phyloP scores from a whole-genome alignment of 2,113 vertebrate species.

The Nannobrachium achirus region DNA sequence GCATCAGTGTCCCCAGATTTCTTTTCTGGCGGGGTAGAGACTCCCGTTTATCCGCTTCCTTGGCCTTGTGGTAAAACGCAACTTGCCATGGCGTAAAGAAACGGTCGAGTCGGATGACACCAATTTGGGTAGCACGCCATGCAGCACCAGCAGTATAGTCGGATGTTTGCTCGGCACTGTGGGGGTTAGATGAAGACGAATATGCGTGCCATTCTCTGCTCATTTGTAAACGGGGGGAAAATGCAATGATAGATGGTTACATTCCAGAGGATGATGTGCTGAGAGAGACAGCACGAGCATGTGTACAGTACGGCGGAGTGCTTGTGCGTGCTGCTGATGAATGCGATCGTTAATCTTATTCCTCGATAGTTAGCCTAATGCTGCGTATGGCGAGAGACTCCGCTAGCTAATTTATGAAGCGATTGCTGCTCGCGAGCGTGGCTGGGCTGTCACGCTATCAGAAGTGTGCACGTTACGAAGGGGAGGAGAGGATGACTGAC shows the following conservation, averaged over 20 bases:
- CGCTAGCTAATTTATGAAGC: too few relatives aligned
- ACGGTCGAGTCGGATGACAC: constrained; percentile 3
- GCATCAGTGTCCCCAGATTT: constrained; percentile 38
- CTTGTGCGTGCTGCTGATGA: constrained; percentile 53
- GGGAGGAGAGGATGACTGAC: constrained; percentile 25
- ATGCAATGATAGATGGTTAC: constrained; percentile 71
- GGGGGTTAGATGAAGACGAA: constrained; percentile 78
- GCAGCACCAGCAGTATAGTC: constrained; percentile 45
- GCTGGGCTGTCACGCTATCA: constrained; percentile 1
- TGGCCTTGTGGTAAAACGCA: constrained; percentile 31
- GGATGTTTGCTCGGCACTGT: constrained; percentile 65
- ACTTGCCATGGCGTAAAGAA: too few relatives aligned
- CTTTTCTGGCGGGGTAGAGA: constrained; percentile 30
- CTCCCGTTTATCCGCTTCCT: constrained; percentile 38
- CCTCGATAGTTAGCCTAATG: constrained; percentile 35
- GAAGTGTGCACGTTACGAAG: constrained; percentile 3
- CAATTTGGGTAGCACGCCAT: constrained; percentile 37
- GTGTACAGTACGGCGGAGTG: constrained; percentile 40
- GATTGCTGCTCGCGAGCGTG: too few relatives aligned
- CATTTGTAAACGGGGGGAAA: constrained; percentile 70
- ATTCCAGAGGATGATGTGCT: constrained; percentile 54
- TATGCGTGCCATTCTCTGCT: constrained; percentile 68
- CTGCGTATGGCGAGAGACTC: neutral
- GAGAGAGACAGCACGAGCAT: constrained; percentile 50
- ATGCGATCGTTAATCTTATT: constrained; percentile 56